Evolutionary conservation across 2,797 vertebrate genomes (phyloP).

Genomic region (Triplophysa bombifrons): DNA sequence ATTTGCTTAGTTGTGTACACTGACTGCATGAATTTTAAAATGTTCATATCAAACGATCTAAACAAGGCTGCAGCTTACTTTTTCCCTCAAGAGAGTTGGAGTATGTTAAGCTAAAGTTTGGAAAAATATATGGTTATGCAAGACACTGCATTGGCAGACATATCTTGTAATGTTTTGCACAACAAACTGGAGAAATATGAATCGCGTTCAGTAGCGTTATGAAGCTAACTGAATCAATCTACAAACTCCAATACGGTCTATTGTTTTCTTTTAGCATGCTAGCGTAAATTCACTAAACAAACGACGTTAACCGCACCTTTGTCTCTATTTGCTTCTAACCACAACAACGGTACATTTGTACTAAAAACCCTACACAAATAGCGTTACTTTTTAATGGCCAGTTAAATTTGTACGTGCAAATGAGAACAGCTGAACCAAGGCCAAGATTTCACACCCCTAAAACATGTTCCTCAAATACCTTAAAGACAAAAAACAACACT

Average conservation of each 20-base stretch:
- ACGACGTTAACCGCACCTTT: background rate
- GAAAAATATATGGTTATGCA: background rate
- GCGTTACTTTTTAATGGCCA: background rate
- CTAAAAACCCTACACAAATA: background rate
- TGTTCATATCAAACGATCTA: background rate
- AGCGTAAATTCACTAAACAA: conserved; percentile 1
- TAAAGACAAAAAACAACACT: background rate
- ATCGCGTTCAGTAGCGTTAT: background rate
- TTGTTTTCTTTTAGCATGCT: conserved; percentile 3
- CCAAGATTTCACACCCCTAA: background rate
- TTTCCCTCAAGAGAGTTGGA: background rate
- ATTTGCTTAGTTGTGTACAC: background rate
- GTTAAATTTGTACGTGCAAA: background rate
- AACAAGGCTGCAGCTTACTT: background rate
- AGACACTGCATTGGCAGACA: background rate
- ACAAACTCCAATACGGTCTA: background rate
- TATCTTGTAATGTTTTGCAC: no score
- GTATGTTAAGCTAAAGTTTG: background rate
- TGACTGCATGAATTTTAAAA: background rate
- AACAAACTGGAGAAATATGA: background rate
- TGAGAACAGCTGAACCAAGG: conserved; percentile 5
- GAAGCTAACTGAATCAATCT: background rate
- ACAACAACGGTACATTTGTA: background rate
- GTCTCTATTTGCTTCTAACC: background rate
- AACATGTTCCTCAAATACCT: background rate